Evolutionary conservation across 2,888 invertebrate genomes (phyloP).

Genomic region (Eupithecia abbreviata): DNA sequence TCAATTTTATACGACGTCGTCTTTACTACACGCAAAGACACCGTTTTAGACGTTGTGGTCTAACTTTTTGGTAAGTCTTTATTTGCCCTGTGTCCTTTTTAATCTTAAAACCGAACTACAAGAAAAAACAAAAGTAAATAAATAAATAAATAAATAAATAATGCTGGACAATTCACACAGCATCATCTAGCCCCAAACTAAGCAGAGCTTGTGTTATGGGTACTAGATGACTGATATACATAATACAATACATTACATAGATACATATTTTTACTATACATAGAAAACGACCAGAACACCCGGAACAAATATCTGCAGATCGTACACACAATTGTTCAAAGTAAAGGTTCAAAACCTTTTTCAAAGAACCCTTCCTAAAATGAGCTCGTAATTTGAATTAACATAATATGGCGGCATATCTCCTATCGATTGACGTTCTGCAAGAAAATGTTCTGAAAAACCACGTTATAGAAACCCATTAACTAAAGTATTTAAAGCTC

Average conservation of each 20-base stretch:
- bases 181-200: too few species aligned
- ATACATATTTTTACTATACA: too few species aligned
- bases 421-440: constrained; percentile 1
- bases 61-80: background rate
- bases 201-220: too few species aligned
- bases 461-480: background rate
- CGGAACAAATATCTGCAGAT: too few species aligned
- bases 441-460: background rate
- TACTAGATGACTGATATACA: too few species aligned
- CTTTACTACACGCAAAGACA: background rate
- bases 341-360: background rate
- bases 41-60: background rate
- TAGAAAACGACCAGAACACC: too few species aligned
- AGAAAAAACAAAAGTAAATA: background rate
- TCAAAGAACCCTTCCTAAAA: background rate
- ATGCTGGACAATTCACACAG: too few species aligned
- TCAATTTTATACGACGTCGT: background rate
- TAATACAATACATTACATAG: too few species aligned
- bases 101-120: background rate
- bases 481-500: background rate
- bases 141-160: too few species aligned
- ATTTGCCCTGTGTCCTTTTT: background rate
- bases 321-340: too few species aligned
- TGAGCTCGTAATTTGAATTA: background rate
- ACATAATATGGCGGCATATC: background rate